Percentiles rank a stretch among this genome's conserved stretches.
Evolutionary conservation across 2,888 invertebrate genomes (phyloP).

Genomic region (Lissocephala sabroskyi): DNA sequence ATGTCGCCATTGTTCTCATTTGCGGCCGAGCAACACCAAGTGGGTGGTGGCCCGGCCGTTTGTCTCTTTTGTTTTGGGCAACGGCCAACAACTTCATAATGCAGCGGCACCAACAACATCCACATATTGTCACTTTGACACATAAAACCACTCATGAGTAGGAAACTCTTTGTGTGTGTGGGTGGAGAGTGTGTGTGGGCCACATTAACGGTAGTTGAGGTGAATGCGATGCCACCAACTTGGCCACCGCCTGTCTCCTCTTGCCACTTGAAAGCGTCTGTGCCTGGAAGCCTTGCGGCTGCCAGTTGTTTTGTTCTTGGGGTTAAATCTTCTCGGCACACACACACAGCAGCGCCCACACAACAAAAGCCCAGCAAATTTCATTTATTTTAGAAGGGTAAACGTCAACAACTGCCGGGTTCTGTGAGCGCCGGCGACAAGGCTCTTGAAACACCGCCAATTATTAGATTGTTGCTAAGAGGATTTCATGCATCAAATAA

Average conservation of each 20-base stretch:
- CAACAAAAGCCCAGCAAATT: too few relatives aligned
- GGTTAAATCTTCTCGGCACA: constrained; percentile 36
- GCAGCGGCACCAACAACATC: constrained; percentile 6
- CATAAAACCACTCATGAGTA: constrained; percentile 54
- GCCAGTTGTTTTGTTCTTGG: constrained; percentile 22
- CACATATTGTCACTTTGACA: constrained; percentile 62
- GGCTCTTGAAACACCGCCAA: too few relatives aligned
- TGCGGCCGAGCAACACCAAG: constrained; percentile 10
- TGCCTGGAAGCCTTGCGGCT: constrained; percentile 37
- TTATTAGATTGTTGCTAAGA: too few relatives aligned
- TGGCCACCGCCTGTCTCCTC: constrained; percentile 20
- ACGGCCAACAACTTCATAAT: too few relatives aligned
- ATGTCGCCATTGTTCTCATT: too few relatives aligned
- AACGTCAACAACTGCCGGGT: too few relatives aligned
- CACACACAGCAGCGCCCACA: constrained; percentile 19
- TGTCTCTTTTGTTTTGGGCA: not conserved
- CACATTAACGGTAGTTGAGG: constrained; percentile 60
- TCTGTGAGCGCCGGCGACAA: too few relatives aligned
- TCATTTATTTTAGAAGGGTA: too few relatives aligned
- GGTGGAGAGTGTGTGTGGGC: not conserved
- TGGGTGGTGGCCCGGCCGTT: constrained; percentile 16
- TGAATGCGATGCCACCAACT: constrained; percentile 42
- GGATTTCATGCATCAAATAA: too few relatives aligned
- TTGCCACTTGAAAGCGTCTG: constrained; percentile 61
- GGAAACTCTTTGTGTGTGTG: constrained; percentile 25